Base-by-base conservation (phyloP, 1,140 invertebrate species). In the Halictus rubicundus region DNA sequence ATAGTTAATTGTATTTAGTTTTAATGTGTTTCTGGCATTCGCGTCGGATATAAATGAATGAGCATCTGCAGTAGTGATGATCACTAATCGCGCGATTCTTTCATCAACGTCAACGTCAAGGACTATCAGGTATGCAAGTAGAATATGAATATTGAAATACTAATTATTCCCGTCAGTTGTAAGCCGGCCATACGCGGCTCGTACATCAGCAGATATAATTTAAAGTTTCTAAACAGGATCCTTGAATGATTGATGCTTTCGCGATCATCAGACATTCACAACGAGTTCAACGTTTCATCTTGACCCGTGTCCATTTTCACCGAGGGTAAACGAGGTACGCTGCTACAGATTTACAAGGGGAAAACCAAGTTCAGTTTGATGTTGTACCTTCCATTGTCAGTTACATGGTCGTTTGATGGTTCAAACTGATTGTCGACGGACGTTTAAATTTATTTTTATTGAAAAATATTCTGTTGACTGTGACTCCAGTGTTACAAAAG, bases 101-200 rank as follows among this genome's bases (percentile, higher is more conserved):
- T 69, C 9, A 27, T 54, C 32, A 64, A 74, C 49, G 14, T 52
- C 21, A n/a, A 69, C 37, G 16, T 46, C 23, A 10, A 39, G 10
- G 49, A 64, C 71, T 68, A 42, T 68, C 25, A 23, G 25, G n/a
- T 25, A 54, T 74, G 61, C 59, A 85, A 84, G 75, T 80, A 52
- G 78, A 77, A 87, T 87, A 91, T 92, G 88, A 92, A 92, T 92
- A 92, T 92, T 92, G 88, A 92, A 92, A 92, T 89, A 90, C 89
- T 91, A 89, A 91, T 92, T 92, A 92, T 90, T 90, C 85, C 72
- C 73, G 78, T 68, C 82, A 81, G 80, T 82, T 87, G 77, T 81
- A 76, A 83, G 78, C 79, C 52, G 76, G 54, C 61, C 72, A 75
- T 70, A 80, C 75, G 57, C 60, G 75, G 82, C 78, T 75, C 73